A percentile compares a stretch with the other conserved stretches of the same genome.
Evolutionary conservation across 2,797 vertebrate species (phyloP).

Genomic region (Babyrousa celebensis): DNA sequence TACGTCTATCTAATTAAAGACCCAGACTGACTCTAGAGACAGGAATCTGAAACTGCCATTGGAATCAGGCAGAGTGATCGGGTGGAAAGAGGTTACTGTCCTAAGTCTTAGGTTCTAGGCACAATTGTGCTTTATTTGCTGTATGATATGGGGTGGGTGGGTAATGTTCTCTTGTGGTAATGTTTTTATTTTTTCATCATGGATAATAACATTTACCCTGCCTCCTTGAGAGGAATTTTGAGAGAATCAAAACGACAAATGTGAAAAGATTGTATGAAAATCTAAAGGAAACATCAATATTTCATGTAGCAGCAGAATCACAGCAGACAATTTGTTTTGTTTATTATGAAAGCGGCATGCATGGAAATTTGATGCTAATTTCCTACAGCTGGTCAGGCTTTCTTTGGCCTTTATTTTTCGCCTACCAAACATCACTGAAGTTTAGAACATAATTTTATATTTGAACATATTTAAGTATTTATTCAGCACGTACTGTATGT

Average conservation of each 20-base stretch:
- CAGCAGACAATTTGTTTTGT: not conserved
- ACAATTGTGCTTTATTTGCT: not conserved
- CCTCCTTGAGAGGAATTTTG: not conserved
- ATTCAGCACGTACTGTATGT: not conserved
- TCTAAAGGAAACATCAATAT: not conserved
- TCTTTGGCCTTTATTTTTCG: slow-evolving; percentile 6
- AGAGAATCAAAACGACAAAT: slow-evolving; percentile 22
- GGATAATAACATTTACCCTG: not conserved
- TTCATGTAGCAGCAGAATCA: not conserved
- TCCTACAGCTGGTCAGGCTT: not conserved
- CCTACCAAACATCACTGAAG: not conserved
- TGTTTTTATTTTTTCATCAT: not conserved
- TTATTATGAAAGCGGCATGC: not conserved
- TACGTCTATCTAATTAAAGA: not conserved
- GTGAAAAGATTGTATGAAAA: not conserved
- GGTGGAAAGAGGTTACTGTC: not conserved
- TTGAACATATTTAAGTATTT: not conserved
- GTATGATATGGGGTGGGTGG: not conserved
- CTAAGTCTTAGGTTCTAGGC: not conserved
- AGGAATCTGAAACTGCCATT: not conserved
- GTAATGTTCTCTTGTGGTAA: not conserved
- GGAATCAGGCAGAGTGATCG: not conserved
- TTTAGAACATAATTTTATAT: not conserved
- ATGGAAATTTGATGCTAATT: slow-evolving; percentile 10
- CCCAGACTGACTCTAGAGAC: not conserved